phyloP scores from a whole-genome alignment of 2,797 vertebrate species.

The Chaunax sp. region DNA sequence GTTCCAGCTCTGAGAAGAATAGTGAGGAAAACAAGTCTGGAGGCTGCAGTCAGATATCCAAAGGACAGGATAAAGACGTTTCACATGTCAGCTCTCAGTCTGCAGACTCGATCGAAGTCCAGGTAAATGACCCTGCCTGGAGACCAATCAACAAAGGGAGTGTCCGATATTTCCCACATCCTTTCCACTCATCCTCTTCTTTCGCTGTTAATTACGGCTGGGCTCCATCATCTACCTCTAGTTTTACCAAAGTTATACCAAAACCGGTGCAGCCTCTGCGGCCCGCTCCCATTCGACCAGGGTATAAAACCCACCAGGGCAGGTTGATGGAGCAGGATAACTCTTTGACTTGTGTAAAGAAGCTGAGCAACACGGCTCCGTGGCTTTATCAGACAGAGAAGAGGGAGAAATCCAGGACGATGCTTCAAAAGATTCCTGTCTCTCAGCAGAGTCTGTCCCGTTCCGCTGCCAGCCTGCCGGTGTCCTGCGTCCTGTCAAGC shows the following conservation, averaged over 20 bases:
- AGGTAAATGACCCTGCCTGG: constrained; percentile 67
- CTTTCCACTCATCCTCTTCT: constrained; percentile 24
- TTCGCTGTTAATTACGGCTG: constrained; percentile 76
- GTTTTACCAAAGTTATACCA: constrained; percentile 80
- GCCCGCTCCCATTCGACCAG: constrained; percentile 69
- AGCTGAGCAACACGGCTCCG: constrained; percentile 62
- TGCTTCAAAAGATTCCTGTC: constrained; percentile 54
- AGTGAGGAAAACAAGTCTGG: constrained; percentile 59
- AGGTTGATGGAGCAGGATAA: constrained; percentile 68
- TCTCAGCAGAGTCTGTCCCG: constrained; percentile 72
- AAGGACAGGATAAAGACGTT: constrained; percentile 59
- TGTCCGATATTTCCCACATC: constrained; percentile 42
- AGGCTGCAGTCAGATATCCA: constrained; percentile 53
- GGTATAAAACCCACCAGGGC: constrained; percentile 55
- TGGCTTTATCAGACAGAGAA: constrained; percentile 73
- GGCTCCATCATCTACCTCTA: constrained; percentile 77
- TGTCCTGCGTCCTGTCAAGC: constrained; percentile 58
- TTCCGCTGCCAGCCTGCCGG: constrained; percentile 43
- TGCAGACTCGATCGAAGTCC: constrained; percentile 47
- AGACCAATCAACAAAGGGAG: constrained; percentile 53
- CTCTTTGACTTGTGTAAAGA: constrained; percentile 67
- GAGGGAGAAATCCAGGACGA: constrained; percentile 74
- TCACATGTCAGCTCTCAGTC: constrained; percentile 35
- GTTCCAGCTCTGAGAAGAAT: constrained; percentile 39
- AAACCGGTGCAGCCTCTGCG: constrained; percentile 72